phyloP scores from a whole-genome alignment of 2,797 vertebrate genomes.

The Chromis chromis region DNA sequence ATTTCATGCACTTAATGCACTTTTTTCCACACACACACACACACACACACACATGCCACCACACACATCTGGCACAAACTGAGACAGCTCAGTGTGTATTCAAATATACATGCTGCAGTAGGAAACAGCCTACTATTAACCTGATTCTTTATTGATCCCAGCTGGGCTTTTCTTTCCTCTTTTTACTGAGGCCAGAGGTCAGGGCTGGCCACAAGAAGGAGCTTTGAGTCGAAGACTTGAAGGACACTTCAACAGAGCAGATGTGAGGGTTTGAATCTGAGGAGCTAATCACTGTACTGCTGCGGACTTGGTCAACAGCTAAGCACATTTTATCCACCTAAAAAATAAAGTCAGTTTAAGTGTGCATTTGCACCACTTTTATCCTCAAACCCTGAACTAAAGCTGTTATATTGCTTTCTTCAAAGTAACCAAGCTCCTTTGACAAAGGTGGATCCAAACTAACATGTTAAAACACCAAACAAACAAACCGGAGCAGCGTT shows the following conservation, averaged over 20 bases:
- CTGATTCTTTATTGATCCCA: conserved; percentile 48
- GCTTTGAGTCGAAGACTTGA: conserved; percentile 4
- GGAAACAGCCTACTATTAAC: conserved; percentile 31
- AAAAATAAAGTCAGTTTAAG: no score
- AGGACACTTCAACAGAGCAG: conserved; percentile 31
- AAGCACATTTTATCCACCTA: no score
- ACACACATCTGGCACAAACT: conserved; percentile 2
- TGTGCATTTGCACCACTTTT: no score
- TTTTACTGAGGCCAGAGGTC: conserved; percentile 45
- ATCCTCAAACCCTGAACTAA: no score
- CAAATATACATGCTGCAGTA: conserved; percentile 19
- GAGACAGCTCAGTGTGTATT: background rate
- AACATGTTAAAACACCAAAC: no score
- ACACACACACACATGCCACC: conserved; percentile 14
- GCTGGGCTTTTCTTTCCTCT: conserved; percentile 13
- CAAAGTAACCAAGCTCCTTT: no score
- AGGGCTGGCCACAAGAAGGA: conserved; percentile 22
- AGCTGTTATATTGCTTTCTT: no score
- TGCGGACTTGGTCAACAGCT: no score
- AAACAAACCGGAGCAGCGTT: no score
- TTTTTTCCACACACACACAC: conserved; percentile 7
- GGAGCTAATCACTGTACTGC: no score
- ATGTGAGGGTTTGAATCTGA: background rate
- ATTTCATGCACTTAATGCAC: conserved; percentile 22
- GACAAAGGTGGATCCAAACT: no score